Evolutionary conservation across 2,888 invertebrate genomes (phyloP), one percentile per base, ranked within the genome.

Genomic region (Drosophila paranaensis): DNA sequence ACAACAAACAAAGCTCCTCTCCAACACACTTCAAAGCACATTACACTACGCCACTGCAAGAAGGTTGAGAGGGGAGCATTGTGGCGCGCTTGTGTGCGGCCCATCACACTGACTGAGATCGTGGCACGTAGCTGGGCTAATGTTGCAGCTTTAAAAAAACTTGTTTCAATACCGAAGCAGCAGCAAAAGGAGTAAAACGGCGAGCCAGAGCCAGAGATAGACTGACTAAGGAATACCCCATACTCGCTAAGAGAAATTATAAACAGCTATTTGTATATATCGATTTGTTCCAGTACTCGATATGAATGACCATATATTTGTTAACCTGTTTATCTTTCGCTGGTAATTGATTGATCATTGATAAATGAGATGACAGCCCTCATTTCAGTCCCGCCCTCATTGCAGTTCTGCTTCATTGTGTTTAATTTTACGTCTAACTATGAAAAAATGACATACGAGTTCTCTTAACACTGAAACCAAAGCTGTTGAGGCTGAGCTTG

Each of bases 61-160:
- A 39, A n/a, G 16, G 30, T 14, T 37, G 33, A 16, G 14, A 51
- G 57, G 14, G 30, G 14, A 43, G 16, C 50, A 25, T 37, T n/a
- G 13, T 25, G 42, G 13, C 48, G 25, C 6, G 16, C 16, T 37
- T 43, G 42, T 42, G 55, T 33, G 10, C n/a, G 58, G 51, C 20
- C 13, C 25, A 27, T 16, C 54, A 65, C 40, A 40, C 46, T 62
- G 56, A 51, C 70, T 53, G 60, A 64, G 82, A 72, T 58, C 74
- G 71, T 69, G 66, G 70, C 85, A 88, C 88, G 88, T 88, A 81
- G 79, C 71, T 60, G 75, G 75, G 46, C 66, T 85, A 88, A 86
- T 86, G 84, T 77, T 83, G 87, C 83, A 86, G 81, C 88, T 86
- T 86, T 86, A 86, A 85, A 83, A 65, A 73, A 65, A 79, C 74